A percentile compares a stretch with the other conserved stretches of the same genome.
Conservation (phyloP, 2,797 vertebrate genomes). For the Chaunax sp. region DNA sequence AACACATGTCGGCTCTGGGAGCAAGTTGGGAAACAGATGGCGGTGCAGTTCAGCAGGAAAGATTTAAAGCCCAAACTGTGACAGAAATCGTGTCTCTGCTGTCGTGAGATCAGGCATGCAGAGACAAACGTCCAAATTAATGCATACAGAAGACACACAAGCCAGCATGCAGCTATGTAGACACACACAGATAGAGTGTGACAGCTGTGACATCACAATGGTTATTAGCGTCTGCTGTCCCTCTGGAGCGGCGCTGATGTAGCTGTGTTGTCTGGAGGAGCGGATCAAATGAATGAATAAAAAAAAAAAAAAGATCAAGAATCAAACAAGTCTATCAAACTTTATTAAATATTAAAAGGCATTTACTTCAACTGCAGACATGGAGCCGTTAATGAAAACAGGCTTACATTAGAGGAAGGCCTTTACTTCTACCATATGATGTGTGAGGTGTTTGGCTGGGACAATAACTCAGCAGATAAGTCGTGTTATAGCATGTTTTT, state of each 20-base stretch:
- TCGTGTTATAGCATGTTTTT: no score
- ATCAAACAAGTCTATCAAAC: background rate
- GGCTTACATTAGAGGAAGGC: no score
- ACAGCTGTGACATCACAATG: slow-evolving; percentile 34
- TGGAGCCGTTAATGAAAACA: no score
- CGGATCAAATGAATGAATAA: slow-evolving; percentile 44
- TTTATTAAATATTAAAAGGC: no score
- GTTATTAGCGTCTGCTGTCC: slow-evolving; percentile 27
- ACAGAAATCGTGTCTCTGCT: slow-evolving; percentile 30
- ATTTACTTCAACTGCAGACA: no score
- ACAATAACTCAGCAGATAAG: no score
- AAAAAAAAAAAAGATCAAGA: no score
- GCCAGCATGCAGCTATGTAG: no score
- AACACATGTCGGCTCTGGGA: slow-evolving; percentile 54
- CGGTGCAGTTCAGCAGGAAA: slow-evolving; percentile 27
- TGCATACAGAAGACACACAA: slow-evolving; percentile 6
- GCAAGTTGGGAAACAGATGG: slow-evolving; percentile 53
- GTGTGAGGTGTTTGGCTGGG: no score
- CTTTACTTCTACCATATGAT: no score
- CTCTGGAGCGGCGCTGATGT: slow-evolving; percentile 29
- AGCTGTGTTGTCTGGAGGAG: slow-evolving; percentile 10
- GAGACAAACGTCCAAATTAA: slow-evolving; percentile 38
- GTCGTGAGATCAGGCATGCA: slow-evolving; percentile 30
- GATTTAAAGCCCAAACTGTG: slow-evolving; percentile 36
- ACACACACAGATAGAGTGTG: background rate